phyloP scores from a whole-genome alignment of 2,888 invertebrate species.

The Chloroclysta siterata region DNA sequence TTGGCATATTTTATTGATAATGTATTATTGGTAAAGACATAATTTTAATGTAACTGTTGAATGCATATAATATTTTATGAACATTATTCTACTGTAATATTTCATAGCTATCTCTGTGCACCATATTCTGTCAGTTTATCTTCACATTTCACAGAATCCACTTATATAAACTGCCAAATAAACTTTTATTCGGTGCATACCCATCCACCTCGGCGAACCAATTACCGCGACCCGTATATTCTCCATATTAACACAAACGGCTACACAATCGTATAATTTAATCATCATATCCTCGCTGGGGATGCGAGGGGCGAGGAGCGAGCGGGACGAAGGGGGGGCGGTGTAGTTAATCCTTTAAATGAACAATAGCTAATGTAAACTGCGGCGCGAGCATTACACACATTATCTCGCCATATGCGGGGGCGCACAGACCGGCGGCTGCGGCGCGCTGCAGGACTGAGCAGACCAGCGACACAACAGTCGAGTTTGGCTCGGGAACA shows the following conservation, averaged over 20 bases:
- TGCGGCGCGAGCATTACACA: conserved; percentile 37
- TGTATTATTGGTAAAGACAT: too few species aligned
- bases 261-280: conserved; percentile 38
- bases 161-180: conserved; percentile 21
- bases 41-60: too few species aligned
- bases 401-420: conserved; percentile 30
- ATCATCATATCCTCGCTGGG: conserved; percentile 31
- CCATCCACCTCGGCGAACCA: conserved; percentile 22
- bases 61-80: too few species aligned
- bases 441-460: not conserved
- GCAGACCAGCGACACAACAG: conserved; percentile 8
- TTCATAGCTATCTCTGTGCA: not conserved
- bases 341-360: conserved; percentile 39
- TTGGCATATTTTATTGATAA: too few species aligned
- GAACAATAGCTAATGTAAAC: conserved; percentile 45
- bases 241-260: conserved; percentile 30
- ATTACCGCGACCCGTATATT: conserved; percentile 27
- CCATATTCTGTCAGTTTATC: not conserved
- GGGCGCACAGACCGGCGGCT: conserved; percentile 16
- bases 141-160: conserved; percentile 1
- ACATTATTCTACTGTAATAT: too few species aligned
- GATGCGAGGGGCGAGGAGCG: not conserved
- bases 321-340: conserved; percentile 1
- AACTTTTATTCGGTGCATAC: conserved; percentile 29
- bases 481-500: not conserved